These are phyloP conservation scores for Salvelinus fontinalis DNA, from an alignment of 2,113 vertebrate genomes.

Conservation along the genomic window DNA sequence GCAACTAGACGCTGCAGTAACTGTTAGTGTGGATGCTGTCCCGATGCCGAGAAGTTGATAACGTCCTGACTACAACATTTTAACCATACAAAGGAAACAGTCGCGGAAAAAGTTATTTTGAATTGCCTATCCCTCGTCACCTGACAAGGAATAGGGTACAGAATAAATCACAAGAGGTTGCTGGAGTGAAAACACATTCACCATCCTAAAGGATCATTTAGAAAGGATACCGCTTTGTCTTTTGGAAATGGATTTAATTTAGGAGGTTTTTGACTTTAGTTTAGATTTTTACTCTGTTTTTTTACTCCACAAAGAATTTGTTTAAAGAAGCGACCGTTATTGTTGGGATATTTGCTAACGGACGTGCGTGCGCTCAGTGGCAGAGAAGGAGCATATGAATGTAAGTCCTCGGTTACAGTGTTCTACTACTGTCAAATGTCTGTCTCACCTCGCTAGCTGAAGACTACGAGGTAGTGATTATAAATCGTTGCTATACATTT, in stretches of 20 bases:
- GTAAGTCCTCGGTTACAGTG: conserved; percentile 62
- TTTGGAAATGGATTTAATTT: conserved; percentile 71
- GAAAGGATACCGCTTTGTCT: conserved; percentile 16
- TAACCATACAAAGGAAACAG: background rate
- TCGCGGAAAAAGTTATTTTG: too few relatives aligned
- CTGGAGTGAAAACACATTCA: background rate
- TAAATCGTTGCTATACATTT: too few relatives aligned
- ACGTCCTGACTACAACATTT: conserved; percentile 19
- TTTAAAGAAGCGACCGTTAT: background rate
- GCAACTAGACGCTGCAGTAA: background rate
- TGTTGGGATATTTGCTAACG: conserved; percentile 23
- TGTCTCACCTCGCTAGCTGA: too few relatives aligned
- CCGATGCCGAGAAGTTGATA: conserved; percentile 36
- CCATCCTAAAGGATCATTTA: background rate
- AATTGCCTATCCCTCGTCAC: too few relatives aligned
- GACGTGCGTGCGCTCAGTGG: conserved; percentile 16
- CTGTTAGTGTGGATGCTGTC: background rate
- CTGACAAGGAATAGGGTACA: too few relatives aligned
- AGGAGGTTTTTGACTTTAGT: conserved; percentile 9
- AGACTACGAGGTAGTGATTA: too few relatives aligned
- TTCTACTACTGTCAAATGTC: too few relatives aligned
- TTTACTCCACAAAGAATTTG: conserved; percentile 22
- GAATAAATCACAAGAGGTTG: too few relatives aligned
- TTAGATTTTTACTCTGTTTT: conserved; percentile 14
- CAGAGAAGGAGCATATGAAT: conserved; percentile 66